These are phyloP conservation scores for Campaea margaritaria DNA, from an alignment of 2,888 invertebrate species.

Conservation along the genomic window DNA sequence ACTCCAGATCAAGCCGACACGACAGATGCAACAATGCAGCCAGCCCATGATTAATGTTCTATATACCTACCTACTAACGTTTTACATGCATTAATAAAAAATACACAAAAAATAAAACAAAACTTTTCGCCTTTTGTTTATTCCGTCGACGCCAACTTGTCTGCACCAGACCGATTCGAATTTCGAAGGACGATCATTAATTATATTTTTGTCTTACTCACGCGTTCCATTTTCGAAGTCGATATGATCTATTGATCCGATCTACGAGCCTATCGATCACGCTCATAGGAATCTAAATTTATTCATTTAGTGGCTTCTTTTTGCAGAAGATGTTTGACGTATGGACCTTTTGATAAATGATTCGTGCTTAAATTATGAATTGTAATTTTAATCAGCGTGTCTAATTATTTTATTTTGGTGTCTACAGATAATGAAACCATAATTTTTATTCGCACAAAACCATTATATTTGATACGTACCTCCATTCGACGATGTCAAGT, in stretches of 20 bases:
- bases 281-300: conserved; percentile 80
- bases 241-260: conserved; percentile 85
- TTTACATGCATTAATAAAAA: conserved; percentile 75
- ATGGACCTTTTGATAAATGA: conserved; percentile 63
- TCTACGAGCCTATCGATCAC: conserved; percentile 84
- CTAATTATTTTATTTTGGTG: conserved; percentile 50
- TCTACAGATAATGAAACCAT: conserved; percentile 3
- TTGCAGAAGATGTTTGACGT: conserved; percentile 77
- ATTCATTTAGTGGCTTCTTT: conserved; percentile 83
- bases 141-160: conserved; percentile 83
- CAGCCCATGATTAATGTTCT: conserved; percentile 77
- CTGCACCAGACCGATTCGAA: conserved; percentile 82
- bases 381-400: conserved; percentile 62
- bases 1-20: conserved; percentile 65
- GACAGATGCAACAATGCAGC: conserved; percentile 80
- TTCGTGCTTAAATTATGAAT: conserved; percentile 59
- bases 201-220: conserved; percentile 86
- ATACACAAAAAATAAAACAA: conserved; percentile 65
- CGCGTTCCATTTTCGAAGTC: conserved; percentile 82
- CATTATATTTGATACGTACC: not conserved
- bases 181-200: conserved; percentile 82
- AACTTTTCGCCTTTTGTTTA: conserved; percentile 82
- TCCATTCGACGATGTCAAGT: too few relatives aligned
- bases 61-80: conserved; percentile 64
- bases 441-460: not conserved